A percentile compares a stretch with the other conserved stretches of the same genome.
Evolutionary conservation across 2,113 vertebrate genomes (phyloP).

Genomic region (Penelope pileata): DNA sequence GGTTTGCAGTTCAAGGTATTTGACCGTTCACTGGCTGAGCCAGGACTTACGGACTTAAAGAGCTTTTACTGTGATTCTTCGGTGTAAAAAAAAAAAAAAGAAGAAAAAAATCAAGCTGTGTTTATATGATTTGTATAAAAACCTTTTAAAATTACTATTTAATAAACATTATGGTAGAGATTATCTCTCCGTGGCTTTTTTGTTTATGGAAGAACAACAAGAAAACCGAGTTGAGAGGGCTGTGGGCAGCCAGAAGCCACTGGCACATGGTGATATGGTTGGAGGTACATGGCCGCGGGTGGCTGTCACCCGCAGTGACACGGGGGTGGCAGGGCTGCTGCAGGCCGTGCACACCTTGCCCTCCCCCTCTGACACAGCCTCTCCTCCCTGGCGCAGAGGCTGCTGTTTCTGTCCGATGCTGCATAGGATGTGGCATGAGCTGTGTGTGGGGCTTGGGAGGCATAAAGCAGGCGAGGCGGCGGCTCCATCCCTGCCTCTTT

Average conservation of each 20-base stretch:
- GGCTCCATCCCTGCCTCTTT: background rate
- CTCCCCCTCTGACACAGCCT: rapidly evolving
- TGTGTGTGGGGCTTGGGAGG: rapidly evolving
- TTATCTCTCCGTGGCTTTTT: background rate
- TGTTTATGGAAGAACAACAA: background rate
- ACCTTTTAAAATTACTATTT: conserved; percentile 96
- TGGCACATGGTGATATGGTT: rapidly evolving
- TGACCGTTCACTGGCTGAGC: conserved; percentile 81
- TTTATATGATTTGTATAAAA: conserved; percentile 99
- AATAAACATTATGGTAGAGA: conserved; percentile 93
- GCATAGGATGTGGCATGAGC: background rate
- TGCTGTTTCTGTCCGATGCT: background rate
- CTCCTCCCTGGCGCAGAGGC: background rate
- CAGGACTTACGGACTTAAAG: conserved; percentile 79
- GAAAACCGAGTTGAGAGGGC: background rate
- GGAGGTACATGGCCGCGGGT: rapidly evolving
- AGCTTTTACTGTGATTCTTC: conserved; percentile 88
- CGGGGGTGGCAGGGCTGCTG: background rate
- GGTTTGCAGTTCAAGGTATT: conserved; percentile 75
- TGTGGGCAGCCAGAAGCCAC: background rate
- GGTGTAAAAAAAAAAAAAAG: conserved; percentile 73
- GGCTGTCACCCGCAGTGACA: background rate
- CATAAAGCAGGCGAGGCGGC: background rate
- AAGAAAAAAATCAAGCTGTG: conserved; percentile 86
- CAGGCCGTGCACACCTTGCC: rapidly evolving